These are phyloP conservation scores for Napeogenes sylphis DNA, from an alignment of 2,888 invertebrate genomes.

Conservation along the genomic window DNA sequence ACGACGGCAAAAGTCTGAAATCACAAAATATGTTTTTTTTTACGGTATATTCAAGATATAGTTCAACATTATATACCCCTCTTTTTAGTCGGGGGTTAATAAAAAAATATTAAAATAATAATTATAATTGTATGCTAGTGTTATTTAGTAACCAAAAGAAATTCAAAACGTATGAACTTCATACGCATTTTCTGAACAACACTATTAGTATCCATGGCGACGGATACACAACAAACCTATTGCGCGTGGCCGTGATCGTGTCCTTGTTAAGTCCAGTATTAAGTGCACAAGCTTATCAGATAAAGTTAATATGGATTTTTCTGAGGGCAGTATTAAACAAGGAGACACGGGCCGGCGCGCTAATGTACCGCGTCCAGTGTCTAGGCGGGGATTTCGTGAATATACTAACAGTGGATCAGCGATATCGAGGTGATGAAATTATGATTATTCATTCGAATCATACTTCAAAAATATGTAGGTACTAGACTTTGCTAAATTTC, in stretches of 20 bases:
- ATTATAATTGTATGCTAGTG: too few relatives aligned
- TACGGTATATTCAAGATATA: too few relatives aligned
- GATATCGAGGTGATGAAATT: conserved; percentile 51
- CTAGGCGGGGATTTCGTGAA: conserved; percentile 63
- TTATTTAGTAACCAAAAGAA: too few relatives aligned
- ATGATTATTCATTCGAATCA: neutral
- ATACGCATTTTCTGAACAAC: too few relatives aligned
- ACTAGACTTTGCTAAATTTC: too few relatives aligned
- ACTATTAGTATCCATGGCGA: conserved; percentile 49
- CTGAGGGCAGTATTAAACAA: conserved; percentile 53
- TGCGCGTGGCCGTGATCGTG: conserved; percentile 51
- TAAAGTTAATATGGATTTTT: conserved; percentile 65
- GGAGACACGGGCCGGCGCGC: conserved; percentile 48
- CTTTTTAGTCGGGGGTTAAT: too few relatives aligned
- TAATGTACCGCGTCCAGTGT: conserved; percentile 59
- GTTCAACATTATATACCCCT: too few relatives aligned
- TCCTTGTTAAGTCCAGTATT: conserved; percentile 34
- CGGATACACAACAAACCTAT: conserved; percentile 53
- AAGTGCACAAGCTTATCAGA: conserved; percentile 42
- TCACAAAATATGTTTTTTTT: too few relatives aligned
- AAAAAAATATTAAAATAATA: too few relatives aligned
- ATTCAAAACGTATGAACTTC: too few relatives aligned
- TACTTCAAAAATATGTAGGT: too few relatives aligned
- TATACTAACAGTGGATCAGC: conserved; percentile 58
- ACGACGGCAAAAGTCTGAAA: too few relatives aligned